phyloP scores from a whole-genome alignment of 2,888 invertebrate genomes.

The Thera britannica region DNA sequence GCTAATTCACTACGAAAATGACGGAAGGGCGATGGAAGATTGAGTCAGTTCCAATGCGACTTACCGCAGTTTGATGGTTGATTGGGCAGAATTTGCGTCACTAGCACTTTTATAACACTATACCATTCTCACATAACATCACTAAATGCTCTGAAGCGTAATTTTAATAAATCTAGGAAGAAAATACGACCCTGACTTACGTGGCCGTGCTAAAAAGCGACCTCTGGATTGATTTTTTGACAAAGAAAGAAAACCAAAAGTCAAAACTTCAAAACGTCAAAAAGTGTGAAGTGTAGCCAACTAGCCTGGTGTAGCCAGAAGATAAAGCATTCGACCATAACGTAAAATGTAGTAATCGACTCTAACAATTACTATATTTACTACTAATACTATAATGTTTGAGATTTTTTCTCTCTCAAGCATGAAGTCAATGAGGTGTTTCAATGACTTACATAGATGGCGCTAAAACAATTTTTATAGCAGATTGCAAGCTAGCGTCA shows the following conservation, averaged over 20 bases:
- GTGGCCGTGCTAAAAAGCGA: slow-evolving; percentile 81
- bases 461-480: no score
- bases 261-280: slow-evolving; percentile 9
- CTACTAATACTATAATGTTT: no score
- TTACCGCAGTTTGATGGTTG: slow-evolving; percentile 64
- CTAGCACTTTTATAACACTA: slow-evolving; percentile 62
- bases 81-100: slow-evolving; percentile 63
- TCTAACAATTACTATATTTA: no score
- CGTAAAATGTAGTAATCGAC: no score
- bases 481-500: no score
- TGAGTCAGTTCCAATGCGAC: slow-evolving; percentile 47
- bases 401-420: no score
- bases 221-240: slow-evolving; percentile 78
- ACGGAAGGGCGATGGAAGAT: slow-evolving; percentile 66
- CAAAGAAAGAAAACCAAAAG: slow-evolving; percentile 39
- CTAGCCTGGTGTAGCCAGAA: no score
- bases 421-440: no score
- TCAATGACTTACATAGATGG: no score
- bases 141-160: slow-evolving; percentile 66
- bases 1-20: slow-evolving; percentile 74
- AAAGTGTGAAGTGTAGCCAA: slow-evolving; percentile 1
- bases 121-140: slow-evolving; percentile 76
- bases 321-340: no score
- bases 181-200: slow-evolving; percentile 83
- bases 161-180: slow-evolving; percentile 69